Conservation (phyloP, 1,140 invertebrate species). For the Drosophila quadrilineata region DNA sequence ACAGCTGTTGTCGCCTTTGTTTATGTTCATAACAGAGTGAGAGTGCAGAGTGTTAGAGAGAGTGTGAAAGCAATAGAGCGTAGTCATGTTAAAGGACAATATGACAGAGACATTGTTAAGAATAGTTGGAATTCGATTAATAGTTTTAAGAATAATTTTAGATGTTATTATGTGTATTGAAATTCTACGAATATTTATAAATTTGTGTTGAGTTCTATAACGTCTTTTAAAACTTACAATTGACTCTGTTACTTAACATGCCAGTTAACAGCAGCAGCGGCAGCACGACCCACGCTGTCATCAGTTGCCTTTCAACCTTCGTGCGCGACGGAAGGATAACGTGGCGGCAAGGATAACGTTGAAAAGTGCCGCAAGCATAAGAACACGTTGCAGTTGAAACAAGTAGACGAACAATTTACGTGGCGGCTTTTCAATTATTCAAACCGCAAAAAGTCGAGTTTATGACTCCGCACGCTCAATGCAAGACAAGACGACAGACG, state of each 20-base stretch:
- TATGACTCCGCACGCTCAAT: constrained; percentile 43
- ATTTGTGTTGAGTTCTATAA: no score
- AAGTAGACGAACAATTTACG: constrained; percentile 12
- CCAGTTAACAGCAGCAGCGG: background rate
- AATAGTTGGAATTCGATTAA: no score
- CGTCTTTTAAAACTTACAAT: no score
- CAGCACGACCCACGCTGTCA: constrained; percentile 15
- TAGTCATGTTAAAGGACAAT: background rate
- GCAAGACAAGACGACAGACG: constrained; percentile 17
- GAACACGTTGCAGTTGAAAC: constrained; percentile 1
- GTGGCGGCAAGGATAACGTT: constrained; percentile 45
- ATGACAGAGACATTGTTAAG: background rate
- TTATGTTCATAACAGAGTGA: constrained; percentile 13
- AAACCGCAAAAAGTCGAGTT: constrained; percentile 48
- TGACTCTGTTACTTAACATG: constrained; percentile 28
- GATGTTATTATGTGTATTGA: no score
- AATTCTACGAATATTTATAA: no score
- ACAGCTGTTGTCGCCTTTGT: constrained; percentile 34
- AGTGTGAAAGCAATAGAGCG: constrained; percentile 7
- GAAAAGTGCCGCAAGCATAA: background rate
- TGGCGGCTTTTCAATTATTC: constrained; percentile 60
- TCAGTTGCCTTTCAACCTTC: constrained; percentile 46
- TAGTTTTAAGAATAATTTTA: no score
- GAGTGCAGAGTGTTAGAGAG: constrained; percentile 2
- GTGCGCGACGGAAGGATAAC: constrained; percentile 49